Evolutionary conservation across 2,888 invertebrate species (phyloP), one percentile per base, ranked within the genome.

Genomic region (Heliconius aoede): DNA sequence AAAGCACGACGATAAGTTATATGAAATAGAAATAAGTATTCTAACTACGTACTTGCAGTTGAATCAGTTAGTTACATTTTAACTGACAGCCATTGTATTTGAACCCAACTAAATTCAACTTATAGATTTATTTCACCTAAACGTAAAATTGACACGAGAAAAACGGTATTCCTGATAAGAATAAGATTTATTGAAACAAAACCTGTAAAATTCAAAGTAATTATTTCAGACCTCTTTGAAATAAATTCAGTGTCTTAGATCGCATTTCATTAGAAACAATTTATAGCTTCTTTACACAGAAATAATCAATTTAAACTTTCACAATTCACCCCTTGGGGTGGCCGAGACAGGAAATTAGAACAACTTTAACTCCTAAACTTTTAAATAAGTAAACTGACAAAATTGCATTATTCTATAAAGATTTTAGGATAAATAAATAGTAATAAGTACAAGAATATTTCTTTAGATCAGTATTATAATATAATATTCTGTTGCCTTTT

Each of bases 241-340:
- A 65, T 65, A 65, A 72, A 72, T 72, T 72, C 40, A 36, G 72
- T 60, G 60, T 28, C 55, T 32, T 69, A 69, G 69, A 69, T 46
- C 30, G 24, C n/a, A 24, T 81, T 81, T 79, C 75, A 80, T 81
- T 81, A 80, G 76, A 60, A 74, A 28, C 76, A 79, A 80, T 80
- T 80, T 78, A 79, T 79, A 76, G 69, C 64, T 74, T 61, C 71
- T 51, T 79, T 71, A 69, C 77, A 65, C 62, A 21, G 67, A 69
- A 76, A 78, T 80, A 80, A 78, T 79, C 75, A 55, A 76, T 79
- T 81, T 76, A 72, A 72, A 76, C 74, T 76, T 79, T 61, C 68
- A 74, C 74, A 79, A 74, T 80, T 77, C 77, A 73, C 73, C 51
- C 64, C 24, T 30, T 32, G 36, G 73, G 68, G 75, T 73, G 76